Evolutionary conservation across 2,888 invertebrate genomes (phyloP).

Genomic region (Lobophora halterata): DNA sequence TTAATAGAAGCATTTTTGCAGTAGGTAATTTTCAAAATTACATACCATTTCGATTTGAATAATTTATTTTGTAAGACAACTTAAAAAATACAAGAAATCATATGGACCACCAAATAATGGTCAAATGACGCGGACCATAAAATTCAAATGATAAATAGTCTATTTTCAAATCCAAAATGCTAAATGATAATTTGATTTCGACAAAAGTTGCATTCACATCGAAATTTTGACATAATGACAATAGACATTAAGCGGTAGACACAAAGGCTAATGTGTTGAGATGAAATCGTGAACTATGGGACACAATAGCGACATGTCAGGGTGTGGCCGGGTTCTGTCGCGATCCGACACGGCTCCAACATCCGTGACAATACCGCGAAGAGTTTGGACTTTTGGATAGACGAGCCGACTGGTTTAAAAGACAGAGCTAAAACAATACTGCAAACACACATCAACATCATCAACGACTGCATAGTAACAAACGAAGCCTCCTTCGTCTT

Average conservation of each 20-base stretch:
- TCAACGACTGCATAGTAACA: too few relatives aligned
- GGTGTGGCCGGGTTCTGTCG: slow-evolving; percentile 42
- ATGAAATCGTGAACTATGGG: slow-evolving; percentile 38
- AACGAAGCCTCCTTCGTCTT: too few relatives aligned
- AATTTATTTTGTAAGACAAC: too few relatives aligned
- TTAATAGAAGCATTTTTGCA: too few relatives aligned
- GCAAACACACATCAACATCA: too few relatives aligned
- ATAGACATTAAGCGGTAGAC: slow-evolving; percentile 51
- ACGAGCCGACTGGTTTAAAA: too few relatives aligned
- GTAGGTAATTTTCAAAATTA: too few relatives aligned
- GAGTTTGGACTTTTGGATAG: slow-evolving; percentile 26
- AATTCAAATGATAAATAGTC: slow-evolving; percentile 18
- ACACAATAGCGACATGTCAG: slow-evolving; percentile 38
- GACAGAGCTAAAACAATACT: too few relatives aligned
- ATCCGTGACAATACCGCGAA: slow-evolving; percentile 56
- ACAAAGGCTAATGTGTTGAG: slow-evolving; percentile 50
- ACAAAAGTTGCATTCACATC: slow-evolving; percentile 27
- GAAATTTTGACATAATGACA: slow-evolving; percentile 43
- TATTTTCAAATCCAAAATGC: slow-evolving; percentile 20
- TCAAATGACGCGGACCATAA: slow-evolving; percentile 8
- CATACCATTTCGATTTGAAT: too few relatives aligned
- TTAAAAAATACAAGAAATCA: too few relatives aligned
- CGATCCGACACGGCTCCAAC: slow-evolving; percentile 47
- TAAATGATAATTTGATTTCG: slow-evolving; percentile 31
- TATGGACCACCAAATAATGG: slow-evolving; percentile 3